Evolutionary conservation across 2,888 invertebrate genomes (phyloP).

Genomic region (Synergus gifuensis): DNA sequence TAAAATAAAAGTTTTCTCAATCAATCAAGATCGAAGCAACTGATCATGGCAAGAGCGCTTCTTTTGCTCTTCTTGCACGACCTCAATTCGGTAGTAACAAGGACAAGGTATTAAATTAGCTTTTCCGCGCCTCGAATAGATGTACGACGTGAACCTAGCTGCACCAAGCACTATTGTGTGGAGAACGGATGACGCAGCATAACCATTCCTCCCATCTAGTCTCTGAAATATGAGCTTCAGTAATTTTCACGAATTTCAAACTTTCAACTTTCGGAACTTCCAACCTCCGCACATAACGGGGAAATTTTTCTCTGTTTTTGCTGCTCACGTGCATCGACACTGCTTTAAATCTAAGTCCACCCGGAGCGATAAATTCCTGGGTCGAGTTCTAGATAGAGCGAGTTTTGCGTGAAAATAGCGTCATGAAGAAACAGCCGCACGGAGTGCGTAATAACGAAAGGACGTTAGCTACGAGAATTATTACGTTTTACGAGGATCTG

Average conservation of each 20-base stretch:
- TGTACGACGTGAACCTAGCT: neutral
- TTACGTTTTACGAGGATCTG: conserved; percentile 1
- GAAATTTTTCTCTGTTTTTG: neutral
- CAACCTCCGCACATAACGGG: neutral
- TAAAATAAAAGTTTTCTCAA: no score
- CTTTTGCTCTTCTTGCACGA: neutral
- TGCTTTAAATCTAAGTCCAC: neutral
- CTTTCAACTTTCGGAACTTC: neutral
- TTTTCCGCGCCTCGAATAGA: conserved; percentile 21
- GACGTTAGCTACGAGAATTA: neutral
- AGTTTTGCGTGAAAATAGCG: neutral
- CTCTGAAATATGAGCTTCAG: conserved; percentile 1
- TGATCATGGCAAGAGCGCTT: neutral
- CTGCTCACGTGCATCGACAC: neutral
- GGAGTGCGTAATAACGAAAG: conserved; percentile 24
- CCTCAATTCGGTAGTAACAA: neutral
- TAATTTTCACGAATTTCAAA: conserved; percentile 6
- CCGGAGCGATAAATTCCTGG: neutral
- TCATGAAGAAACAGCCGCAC: neutral
- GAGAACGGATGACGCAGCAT: conserved; percentile 15
- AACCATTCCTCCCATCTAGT: conserved; percentile 5
- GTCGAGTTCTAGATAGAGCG: neutral
- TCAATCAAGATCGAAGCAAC: neutral
- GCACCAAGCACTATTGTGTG: neutral
- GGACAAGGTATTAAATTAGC: conserved; percentile 13